These are phyloP conservation scores for Characodon lateralis DNA, from an alignment of 2,797 vertebrate genomes.

Conservation along the genomic window DNA sequence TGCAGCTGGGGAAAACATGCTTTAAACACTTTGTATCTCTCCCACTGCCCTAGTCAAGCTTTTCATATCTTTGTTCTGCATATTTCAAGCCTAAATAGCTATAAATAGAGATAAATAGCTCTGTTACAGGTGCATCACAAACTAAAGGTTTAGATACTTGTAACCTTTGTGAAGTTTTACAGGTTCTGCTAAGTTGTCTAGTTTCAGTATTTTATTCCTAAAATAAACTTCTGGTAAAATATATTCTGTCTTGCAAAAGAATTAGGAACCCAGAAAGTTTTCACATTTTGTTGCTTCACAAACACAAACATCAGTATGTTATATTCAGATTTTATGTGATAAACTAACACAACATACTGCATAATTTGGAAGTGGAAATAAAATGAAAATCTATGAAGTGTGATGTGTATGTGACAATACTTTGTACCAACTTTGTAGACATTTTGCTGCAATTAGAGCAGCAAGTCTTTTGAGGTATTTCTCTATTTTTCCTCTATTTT, in stretches of 20 bases:
- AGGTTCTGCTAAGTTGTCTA: not conserved
- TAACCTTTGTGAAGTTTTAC: not conserved
- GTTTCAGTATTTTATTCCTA: not conserved
- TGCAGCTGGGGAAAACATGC: constrained; percentile 19
- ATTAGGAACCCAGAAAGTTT: not conserved
- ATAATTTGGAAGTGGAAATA: not conserved
- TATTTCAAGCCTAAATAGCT: constrained; percentile 2
- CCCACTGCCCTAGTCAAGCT: constrained; percentile 14
- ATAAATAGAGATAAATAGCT: not conserved
- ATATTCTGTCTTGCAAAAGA: not conserved
- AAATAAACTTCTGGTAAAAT: not conserved
- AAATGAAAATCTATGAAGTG: not conserved
- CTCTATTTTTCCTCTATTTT: too few species aligned
- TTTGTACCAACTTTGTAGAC: not conserved
- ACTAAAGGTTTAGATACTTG: not conserved
- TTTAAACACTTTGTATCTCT: constrained; percentile 29
- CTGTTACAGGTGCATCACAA: not conserved
- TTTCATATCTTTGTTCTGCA: constrained; percentile 7
- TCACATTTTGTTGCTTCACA: not conserved
- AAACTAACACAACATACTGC: not conserved
- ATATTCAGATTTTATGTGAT: not conserved
- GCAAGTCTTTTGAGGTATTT: not conserved
- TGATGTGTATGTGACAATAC: not conserved
- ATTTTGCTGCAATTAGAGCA: not conserved
- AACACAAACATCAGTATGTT: not conserved